Evolutionary conservation across 2,797 vertebrate genomes (phyloP).

Genomic region (Poeciliopsis turneri): DNA sequence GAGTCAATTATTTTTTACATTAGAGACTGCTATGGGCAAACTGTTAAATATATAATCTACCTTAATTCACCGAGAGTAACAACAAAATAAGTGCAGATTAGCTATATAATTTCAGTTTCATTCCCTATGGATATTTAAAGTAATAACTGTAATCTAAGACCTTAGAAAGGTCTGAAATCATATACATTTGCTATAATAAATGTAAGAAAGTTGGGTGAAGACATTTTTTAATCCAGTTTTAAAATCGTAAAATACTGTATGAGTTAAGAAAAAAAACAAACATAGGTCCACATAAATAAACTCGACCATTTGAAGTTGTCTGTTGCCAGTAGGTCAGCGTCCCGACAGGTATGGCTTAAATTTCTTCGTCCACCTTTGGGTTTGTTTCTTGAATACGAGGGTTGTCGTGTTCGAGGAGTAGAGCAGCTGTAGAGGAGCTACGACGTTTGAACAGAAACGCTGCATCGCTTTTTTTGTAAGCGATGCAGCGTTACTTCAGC

Average conservation of each 20-base stretch:
- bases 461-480: constrained; percentile 21
- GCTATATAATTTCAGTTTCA: not conserved
- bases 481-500: constrained; percentile 44
- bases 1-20: not conserved
- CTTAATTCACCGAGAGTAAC: not conserved
- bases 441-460: constrained; percentile 42
- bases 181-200: too few relatives aligned
- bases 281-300: not conserved
- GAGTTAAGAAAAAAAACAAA: not conserved
- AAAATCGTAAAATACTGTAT: not conserved
- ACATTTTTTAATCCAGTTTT: not conserved
- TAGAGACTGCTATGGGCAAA: not conserved
- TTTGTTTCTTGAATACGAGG: constrained; percentile 17
- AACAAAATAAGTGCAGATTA: not conserved
- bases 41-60: not conserved
- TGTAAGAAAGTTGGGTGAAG: not conserved
- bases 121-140: not conserved
- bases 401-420: constrained; percentile 41
- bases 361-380: constrained; percentile 34
- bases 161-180: too few relatives aligned
- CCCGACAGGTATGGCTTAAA: constrained; percentile 32
- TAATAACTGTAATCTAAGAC: not conserved
- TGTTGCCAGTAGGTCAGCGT: constrained; percentile 25
- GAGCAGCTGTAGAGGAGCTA: constrained; percentile 27
- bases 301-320: not conserved